Evolutionary conservation across 2,113 vertebrate species (phyloP).

Genomic region (Alligator mississippiensis): DNA sequence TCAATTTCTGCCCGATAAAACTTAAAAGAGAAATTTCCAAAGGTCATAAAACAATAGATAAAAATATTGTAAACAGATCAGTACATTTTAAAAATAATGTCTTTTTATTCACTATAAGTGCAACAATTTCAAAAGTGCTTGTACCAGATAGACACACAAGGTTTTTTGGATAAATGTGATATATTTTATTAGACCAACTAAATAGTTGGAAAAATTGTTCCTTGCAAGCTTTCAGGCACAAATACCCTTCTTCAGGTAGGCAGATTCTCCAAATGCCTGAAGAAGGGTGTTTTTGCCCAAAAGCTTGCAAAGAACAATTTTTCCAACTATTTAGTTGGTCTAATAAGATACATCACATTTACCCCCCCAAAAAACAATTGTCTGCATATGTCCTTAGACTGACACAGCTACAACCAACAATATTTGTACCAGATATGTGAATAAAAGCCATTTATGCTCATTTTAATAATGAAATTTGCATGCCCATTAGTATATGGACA

Average conservation of each 20-base stretch:
- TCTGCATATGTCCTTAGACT: background rate
- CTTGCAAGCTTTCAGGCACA: no score
- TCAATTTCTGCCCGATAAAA: slow-evolving; percentile 96
- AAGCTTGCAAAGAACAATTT: no score
- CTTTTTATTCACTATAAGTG: background rate
- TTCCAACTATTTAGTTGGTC: no score
- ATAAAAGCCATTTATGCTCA: background rate
- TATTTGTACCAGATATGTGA: background rate
- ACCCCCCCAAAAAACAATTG: background rate
- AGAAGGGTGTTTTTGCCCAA: no score
- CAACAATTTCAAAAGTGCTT: background rate
- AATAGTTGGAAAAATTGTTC: no score
- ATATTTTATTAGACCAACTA: no score
- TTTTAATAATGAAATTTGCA: background rate
- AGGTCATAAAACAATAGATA: slow-evolving; percentile 11
- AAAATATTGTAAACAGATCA: background rate
- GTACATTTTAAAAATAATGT: background rate
- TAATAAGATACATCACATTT: no score
- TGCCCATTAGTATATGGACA: background rate
- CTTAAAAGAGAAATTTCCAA: slow-evolving; percentile 78
- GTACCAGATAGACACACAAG: no score
- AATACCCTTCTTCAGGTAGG: no score
- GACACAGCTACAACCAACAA: background rate
- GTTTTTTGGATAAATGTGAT: no score
- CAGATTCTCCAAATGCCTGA: no score